Base-by-base conservation (phyloP, 2,888 invertebrate genomes). In the Eretmocerus hayati region DNA sequence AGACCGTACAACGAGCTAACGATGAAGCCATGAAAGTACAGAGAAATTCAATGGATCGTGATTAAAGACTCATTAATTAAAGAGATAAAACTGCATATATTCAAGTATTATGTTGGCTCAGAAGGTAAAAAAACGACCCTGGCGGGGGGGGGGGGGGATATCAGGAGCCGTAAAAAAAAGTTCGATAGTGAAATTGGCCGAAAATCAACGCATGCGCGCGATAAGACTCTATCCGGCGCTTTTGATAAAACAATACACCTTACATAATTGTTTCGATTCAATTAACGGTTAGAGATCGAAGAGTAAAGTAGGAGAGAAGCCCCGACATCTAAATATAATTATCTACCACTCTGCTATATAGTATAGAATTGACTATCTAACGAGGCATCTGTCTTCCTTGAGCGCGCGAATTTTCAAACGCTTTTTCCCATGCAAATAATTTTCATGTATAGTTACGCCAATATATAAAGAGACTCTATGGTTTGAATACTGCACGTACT, bases 401-500 rank as follows among this genome's bases (percentile, higher is more conserved):
- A n/a, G n/a, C n/a, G 18, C 2, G 31, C 26, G 36, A 37, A 32
- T 44, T 31, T 44, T 18, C 18, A 35, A 48, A n/a, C 31, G 23
- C n/a, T 44, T 49, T 45, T 30, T 33, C 45, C 37, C 41, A 36
- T 6, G 39, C 19, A 13, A 20, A 11, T 8, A 19, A 11, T 11
- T 5, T 19, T 5, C 21, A 23, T 33, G 33, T 8, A 13, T n/a
- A n/a, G n/a, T n/a, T n/a, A n/a, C n/a, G n/a, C n/a, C n/a, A n/a
- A n/a, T n/a, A n/a, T n/a, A n/a, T n/a, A n/a, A n/a, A n/a, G n/a
- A n/a, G n/a, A n/a, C n/a, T n/a, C n/a, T n/a, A n/a, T n/a, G n/a
- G n/a, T n/a, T n/a, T n/a, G n/a, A n/a, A n/a, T n/a, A n/a, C n/a
- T 13, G 21, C 16, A 42, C 42, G 50, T 32, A 46, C 42, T 55